Evolutionary conservation across 2,888 invertebrate species (phyloP).

Genomic region (Dendrolimus houi): DNA sequence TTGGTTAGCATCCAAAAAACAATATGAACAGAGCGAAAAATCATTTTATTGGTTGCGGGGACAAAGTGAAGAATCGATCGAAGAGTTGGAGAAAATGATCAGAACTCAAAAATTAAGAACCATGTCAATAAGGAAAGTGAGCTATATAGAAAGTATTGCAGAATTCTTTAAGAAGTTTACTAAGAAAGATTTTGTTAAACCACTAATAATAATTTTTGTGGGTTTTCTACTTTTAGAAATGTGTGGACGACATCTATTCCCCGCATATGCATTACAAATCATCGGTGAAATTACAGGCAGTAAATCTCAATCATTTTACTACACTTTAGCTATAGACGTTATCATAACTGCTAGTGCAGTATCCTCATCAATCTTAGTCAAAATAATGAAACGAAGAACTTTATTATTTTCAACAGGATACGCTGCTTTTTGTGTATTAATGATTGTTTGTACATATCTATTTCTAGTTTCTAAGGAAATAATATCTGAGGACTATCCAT

Average conservation of each 20-base stretch:
- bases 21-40: constrained; percentile 13
- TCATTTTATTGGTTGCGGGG: constrained; percentile 68
- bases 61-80: constrained; percentile 36
- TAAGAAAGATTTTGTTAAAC: constrained; percentile 38
- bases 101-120: constrained; percentile 27
- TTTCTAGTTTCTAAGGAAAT: constrained; percentile 24
- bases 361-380: constrained; percentile 36
- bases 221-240: constrained; percentile 32
- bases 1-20: constrained; percentile 18
- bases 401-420: constrained; percentile 40
- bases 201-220: constrained; percentile 29
- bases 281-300: constrained; percentile 33
- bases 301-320: constrained; percentile 33
- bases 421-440: constrained; percentile 25
- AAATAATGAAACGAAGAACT: constrained; percentile 35
- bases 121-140: constrained; percentile 8
- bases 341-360: constrained; percentile 36
- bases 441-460: constrained; percentile 29
- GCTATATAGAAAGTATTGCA: constrained; percentile 7
- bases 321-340: constrained; percentile 36
- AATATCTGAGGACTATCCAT: constrained; percentile 23
- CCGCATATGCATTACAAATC: constrained; percentile 45
- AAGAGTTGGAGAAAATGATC: constrained; percentile 34
- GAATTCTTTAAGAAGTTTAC: constrained; percentile 34
- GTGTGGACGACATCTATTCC: constrained; percentile 43